Base-by-base conservation (phyloP, 23 tunicate genomes). In the Oikopleura vanhoeffeni region DNA sequence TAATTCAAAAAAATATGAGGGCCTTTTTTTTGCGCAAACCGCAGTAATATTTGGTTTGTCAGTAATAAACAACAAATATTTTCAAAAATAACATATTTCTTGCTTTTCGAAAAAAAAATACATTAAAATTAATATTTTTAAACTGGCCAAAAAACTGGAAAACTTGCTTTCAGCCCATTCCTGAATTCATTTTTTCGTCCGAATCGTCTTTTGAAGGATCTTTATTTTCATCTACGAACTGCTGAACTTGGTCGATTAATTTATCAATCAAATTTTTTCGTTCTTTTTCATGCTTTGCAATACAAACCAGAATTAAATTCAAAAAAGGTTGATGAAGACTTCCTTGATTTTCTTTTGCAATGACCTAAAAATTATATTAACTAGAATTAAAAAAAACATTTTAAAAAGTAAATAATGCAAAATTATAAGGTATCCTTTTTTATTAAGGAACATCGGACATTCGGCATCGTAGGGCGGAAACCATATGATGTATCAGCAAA, bases 191-290 rank as follows among this genome's bases (percentile, higher is more conserved):
- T 49, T 49, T 49, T 49, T 49, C 64, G 24, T 49, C 64, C 64
- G 64, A 30, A 2, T 71, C 79, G 35, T 71, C 35, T 71, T 71
- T 71, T 2, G 34, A 24, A 4, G 27, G 34, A 71, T 30, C 34
- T 30, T 13, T 71, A 30, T 71, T 13, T 71, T 71, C 79, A 3
- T 71, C 79, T 2, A 71, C 79, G 32, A 18, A 71, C 27, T 71
- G 79, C 35, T 71, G 79, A 33, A 71, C 35, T 32, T 71, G 79
- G 3, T 71, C 79, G 38, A 71, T 71, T 13, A 71, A 30, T 32
- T 71, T 71, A 30, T 71, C 79, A 30, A 71, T 71, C 38, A 71
- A 71, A 32, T 30, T 71, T 32, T 71, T 71, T 18, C 79, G 79
- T 38, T 71, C 79, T 30, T 71, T 71, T 71, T 71, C 79, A 24